These are phyloP conservation scores for Caenorhabditis sp. DNA, from an alignment of 2,888 invertebrate species.

Conservation along the genomic window DNA sequence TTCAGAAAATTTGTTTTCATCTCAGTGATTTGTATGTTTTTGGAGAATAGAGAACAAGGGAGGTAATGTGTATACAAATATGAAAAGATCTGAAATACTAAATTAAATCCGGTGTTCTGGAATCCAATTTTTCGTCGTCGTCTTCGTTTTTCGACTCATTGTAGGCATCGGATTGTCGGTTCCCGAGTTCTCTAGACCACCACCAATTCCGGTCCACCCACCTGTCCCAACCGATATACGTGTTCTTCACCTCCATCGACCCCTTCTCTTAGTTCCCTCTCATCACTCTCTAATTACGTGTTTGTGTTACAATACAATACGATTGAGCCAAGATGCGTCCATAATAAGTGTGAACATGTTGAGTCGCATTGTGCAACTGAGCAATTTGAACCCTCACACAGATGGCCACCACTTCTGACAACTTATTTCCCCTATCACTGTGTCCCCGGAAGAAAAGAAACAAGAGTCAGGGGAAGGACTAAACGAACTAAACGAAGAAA, in stretches of 20 bases:
- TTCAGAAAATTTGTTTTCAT: no score
- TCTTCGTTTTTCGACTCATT: no score
- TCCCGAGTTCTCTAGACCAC: no score
- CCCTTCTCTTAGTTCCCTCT: conserved; percentile 1
- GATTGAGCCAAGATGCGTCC: conserved; percentile 33
- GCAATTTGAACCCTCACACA: conserved; percentile 56
- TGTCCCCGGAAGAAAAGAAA: not conserved
- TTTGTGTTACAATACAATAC: conserved; percentile 59
- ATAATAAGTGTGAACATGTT: conserved; percentile 59
- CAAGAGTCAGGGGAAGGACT: not conserved
- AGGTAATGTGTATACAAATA: no score
- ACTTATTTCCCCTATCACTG: conserved; percentile 35
- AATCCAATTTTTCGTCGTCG: no score
- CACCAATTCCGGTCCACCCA: not conserved
- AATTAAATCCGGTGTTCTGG: no score
- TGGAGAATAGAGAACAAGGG: no score
- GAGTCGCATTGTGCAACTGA: conserved; percentile 60
- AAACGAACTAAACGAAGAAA: conserved; percentile 51
- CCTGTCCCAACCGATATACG: not conserved
- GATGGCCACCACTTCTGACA: conserved; percentile 50
- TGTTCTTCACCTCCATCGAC: conserved; percentile 2
- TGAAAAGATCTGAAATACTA: no score
- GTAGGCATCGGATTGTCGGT: no score
- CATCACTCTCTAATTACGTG: conserved; percentile 55
- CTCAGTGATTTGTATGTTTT: no score